phyloP scores from a whole-genome alignment of 2,888 invertebrate genomes.

The Amiota communis region DNA sequence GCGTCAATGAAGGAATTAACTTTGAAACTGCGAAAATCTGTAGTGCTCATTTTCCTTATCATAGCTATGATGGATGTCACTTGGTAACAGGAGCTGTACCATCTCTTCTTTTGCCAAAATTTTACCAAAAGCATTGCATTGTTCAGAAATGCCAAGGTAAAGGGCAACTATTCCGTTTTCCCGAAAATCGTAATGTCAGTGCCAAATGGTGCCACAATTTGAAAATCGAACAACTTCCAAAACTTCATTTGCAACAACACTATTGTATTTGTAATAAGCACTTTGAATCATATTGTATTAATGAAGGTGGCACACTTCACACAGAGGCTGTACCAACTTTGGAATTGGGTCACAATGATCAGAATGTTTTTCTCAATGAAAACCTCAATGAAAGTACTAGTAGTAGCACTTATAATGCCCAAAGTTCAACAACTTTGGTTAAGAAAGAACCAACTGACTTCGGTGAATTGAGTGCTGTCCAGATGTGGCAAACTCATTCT shows the following conservation, averaged over 20 bases:
- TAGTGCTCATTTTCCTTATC: constrained; percentile 36
- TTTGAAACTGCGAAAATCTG: constrained; percentile 40
- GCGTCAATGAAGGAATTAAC: constrained; percentile 40
- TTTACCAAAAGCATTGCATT: not conserved
- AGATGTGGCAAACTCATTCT: constrained; percentile 17
- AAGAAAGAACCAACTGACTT: constrained; percentile 55
- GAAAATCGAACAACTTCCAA: constrained; percentile 53
- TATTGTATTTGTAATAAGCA: constrained; percentile 60
- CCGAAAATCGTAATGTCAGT: constrained; percentile 53
- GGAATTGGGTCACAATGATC: constrained; percentile 58
- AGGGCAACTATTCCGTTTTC: constrained; percentile 40
- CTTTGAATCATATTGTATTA: constrained; percentile 56
- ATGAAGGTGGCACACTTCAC: constrained; percentile 48
- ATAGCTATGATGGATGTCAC: constrained; percentile 26
- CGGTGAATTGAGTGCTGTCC: constrained; percentile 45
- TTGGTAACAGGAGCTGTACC: constrained; percentile 36
- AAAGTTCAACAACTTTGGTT: not conserved
- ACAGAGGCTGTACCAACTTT: constrained; percentile 64
- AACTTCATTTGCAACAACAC: constrained; percentile 48
- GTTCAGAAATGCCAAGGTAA: not conserved
- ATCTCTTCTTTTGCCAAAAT: constrained; percentile 2
- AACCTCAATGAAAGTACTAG: constrained; percentile 18
- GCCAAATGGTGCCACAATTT: constrained; percentile 61
- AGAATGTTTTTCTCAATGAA: constrained; percentile 59
- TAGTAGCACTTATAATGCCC: not conserved